Base-by-base conservation (phyloP, 2,113 vertebrate genomes). In the Calcarius ornatus region DNA sequence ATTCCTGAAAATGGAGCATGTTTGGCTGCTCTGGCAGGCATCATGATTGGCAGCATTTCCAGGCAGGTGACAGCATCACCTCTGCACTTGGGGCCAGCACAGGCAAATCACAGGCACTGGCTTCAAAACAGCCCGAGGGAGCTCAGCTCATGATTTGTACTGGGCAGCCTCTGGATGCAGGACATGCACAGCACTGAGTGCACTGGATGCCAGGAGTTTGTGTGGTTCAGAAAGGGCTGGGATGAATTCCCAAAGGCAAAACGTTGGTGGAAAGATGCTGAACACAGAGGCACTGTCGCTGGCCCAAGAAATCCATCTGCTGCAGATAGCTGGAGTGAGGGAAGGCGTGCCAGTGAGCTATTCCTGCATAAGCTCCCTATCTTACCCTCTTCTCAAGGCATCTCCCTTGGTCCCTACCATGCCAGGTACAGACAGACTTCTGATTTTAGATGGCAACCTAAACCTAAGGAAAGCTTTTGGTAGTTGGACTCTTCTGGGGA, bases 31-130 rank as follows among this genome's bases (percentile, higher is more conserved):
- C 78, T 60, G 40, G 61, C 85, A 93, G 79, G 45, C 0, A 0
- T 50, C 31, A 16, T 27, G 75, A 77, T 15, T 92, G 92, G 92
- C 94, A 80, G 82, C 54, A 33, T 65, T 94, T 94, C 88, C 85
- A 82, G 50, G 59, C 7, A 1, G 64, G 71, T 86, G 88, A 68
- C 75, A 90, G 57, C 61, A 42, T 82, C 81, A 72, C 90, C 92
- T 88, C 75, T 82, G 48, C 43, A 69, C 57, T 76, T 27, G 8
- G 37, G 66, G 66, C 79, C 70, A 85, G 70, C 40, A 12, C 40
- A 73, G 75, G 40, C 63, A 90, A 76, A 43, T 5, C 61, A 35
- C 70, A 75, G 65, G 37, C 1, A 0, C 81, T 0, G 0, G 53
- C 75, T 79, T 72, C 61, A 21, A 53, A 90, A 51, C 43, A 91